Percentiles rank a stretch among this genome's conserved stretches.
Evolutionary conservation across 2,888 invertebrate genomes (phyloP).

Genomic region (Diplolepis rosae): DNA sequence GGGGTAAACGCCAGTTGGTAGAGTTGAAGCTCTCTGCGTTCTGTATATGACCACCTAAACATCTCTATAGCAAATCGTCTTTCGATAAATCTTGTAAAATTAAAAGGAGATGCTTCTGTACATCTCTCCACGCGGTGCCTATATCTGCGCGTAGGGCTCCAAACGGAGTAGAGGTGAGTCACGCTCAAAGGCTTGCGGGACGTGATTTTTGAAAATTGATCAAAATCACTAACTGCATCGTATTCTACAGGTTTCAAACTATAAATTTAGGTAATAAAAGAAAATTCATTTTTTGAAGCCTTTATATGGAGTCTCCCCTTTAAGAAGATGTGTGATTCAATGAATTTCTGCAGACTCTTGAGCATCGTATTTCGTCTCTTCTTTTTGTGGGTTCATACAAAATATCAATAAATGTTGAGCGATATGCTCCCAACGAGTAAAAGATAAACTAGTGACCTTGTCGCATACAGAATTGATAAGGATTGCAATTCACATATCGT

Average conservation of each 20-base stretch:
- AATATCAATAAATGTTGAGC: constrained; percentile 43
- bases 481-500: constrained; percentile 63
- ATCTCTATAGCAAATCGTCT: no score
- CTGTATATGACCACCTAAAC: no score
- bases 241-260: neutral
- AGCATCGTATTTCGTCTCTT: constrained; percentile 29
- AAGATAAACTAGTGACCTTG: constrained; percentile 63
- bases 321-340: constrained; percentile 14
- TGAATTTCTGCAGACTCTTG: constrained; percentile 16
- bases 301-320: neutral
- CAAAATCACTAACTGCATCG: neutral
- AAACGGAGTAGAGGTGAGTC: no score
- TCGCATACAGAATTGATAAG: constrained; percentile 63
- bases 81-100: no score
- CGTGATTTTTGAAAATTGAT: neutral
- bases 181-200: no score
- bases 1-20: neutral
- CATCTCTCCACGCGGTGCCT: no score
- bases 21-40: no score
- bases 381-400: constrained; percentile 35
- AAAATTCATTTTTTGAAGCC: neutral
- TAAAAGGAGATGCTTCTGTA: no score
- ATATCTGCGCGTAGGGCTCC: no score
- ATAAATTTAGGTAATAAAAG: neutral
- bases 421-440: constrained; percentile 45